phyloP scores from a whole-genome alignment of 2,113 vertebrate species.

The Aegithalos caudatus region DNA sequence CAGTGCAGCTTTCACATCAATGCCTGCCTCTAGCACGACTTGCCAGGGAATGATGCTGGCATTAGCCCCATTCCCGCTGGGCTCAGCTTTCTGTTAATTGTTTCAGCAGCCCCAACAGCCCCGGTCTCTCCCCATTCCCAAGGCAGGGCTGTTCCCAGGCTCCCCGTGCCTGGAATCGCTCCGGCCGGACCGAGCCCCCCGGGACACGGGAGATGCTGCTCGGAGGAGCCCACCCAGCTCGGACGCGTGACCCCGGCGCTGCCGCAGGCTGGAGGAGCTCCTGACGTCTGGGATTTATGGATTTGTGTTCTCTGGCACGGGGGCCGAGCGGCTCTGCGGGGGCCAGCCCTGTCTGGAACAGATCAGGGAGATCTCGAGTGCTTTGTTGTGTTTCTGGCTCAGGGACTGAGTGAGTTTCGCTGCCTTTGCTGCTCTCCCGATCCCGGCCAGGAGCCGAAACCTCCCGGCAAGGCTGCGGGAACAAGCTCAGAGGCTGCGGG shows the following conservation, averaged over 20 bases:
- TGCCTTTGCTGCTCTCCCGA: not conserved
- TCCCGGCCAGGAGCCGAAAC: not conserved
- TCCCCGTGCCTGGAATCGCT: not conserved
- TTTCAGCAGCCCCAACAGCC: not conserved
- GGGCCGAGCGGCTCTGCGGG: not conserved
- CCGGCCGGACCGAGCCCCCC: rapidly evolving
- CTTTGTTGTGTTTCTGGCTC: not conserved
- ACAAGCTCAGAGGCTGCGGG: not conserved
- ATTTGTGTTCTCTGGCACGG: not conserved
- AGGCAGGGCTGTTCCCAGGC: not conserved
- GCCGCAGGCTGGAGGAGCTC: not conserved
- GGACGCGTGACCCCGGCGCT: not conserved
- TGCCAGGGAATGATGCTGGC: not conserved
- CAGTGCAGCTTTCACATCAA: rapidly evolving
- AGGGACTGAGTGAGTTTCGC: not conserved
- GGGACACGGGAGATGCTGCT: not conserved
- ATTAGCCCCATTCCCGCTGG: not conserved
- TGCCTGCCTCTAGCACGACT: not conserved
- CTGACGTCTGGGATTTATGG: not conserved
- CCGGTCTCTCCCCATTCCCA: not conserved
- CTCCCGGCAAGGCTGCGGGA: not conserved
- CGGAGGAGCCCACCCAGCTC: not conserved
- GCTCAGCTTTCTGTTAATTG: not conserved
- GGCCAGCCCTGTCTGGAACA: not conserved
- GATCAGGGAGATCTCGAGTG: not conserved